Conservation (phyloP, 2,888 invertebrate species). For the Odontothrips loti region DNA sequence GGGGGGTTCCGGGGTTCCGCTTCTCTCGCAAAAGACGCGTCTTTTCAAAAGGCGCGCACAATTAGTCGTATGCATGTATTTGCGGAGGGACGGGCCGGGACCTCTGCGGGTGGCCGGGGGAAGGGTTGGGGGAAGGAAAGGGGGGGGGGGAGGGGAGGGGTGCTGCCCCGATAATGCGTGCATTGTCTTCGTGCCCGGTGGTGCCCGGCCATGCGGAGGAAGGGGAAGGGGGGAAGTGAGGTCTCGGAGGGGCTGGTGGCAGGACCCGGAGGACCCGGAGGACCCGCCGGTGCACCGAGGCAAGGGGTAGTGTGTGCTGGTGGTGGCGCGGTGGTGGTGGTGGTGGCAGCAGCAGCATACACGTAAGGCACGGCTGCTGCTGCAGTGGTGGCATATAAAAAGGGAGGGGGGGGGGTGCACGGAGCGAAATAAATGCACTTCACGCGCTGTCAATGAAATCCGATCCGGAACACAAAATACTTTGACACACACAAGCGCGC, state of each 20-base stretch:
- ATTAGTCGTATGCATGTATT: slow-evolving; percentile 29
- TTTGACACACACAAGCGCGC: neutral
- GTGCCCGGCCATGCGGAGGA: slow-evolving; percentile 27
- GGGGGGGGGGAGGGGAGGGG: slow-evolving; percentile 32
- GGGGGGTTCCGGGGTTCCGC: neutral
- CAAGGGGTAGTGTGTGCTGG: neutral
- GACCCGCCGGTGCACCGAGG: neutral
- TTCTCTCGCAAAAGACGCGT: slow-evolving; percentile 30
- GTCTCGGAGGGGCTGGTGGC: neutral
- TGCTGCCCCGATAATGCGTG: slow-evolving; percentile 31
- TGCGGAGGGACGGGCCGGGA: slow-evolving; percentile 31
- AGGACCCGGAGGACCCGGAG: neutral
- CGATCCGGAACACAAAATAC: slow-evolving; percentile 2
- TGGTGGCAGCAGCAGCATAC: no score
- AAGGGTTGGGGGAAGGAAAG: slow-evolving; percentile 32
- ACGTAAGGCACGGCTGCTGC: neutral
- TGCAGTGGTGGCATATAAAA: neutral
- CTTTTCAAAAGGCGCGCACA: slow-evolving; percentile 31
- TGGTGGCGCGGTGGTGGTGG: no score
- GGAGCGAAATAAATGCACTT: slow-evolving; percentile 17
- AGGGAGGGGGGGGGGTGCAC: neutral
- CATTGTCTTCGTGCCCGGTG: slow-evolving; percentile 24
- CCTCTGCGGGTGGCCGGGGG: slow-evolving; percentile 29
- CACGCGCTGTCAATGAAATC: slow-evolving; percentile 22
- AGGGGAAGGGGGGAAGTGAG: slow-evolving; percentile 22